Evolutionary conservation across 2,888 invertebrate genomes (phyloP), one percentile per base, ranked within the genome.

Genomic region (Plemyria rubiginata): DNA sequence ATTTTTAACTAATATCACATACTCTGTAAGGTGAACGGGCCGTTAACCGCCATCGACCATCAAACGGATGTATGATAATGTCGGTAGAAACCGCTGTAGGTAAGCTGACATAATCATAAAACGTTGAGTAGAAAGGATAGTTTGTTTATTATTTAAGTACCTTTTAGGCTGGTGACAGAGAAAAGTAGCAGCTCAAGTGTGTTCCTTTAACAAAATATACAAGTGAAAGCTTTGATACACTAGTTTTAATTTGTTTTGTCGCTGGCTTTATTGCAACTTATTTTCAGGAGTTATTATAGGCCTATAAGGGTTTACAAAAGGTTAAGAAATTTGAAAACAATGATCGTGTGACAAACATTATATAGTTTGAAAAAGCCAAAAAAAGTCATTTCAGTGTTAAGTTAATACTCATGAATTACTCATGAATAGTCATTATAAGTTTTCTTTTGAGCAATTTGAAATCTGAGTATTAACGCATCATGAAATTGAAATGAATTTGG

Each of bases 21-120:
- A 54, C 16, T 60, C 58, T 60, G 60, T 50, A 40, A 38, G 60
- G 68, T 73, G 66, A 72, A 87, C 86, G 86, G 80, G 73, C 86
- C 90, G 85, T 90, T 90, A 88, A 77, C 79, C 75, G 73, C 80
- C 85, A 80, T 86, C 80, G 60, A 73, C 79, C 85, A 80, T 62
- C 55, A 57, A 55, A 50, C 53, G 64, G 53, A 60, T 55, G 46
- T 55, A 59, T 55, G 55, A 53, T 56, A 53, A 60, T 60, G 53
- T 82, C 85, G 82, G 50, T 36, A 29, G 80, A 73, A 80, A 83
- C 50, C 57, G 60, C 51, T 49, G 60, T 55, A 58, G 67, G 70
- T 70, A 72, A 68, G 67, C 63, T 40, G 69, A 43, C 79, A 79
- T 67, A 75, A 79, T 32, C 70, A 75, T 41, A 22, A 59, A 54